Base-by-base conservation (phyloP, 2,113 vertebrate species). In the Nannobrachium achirus region DNA sequence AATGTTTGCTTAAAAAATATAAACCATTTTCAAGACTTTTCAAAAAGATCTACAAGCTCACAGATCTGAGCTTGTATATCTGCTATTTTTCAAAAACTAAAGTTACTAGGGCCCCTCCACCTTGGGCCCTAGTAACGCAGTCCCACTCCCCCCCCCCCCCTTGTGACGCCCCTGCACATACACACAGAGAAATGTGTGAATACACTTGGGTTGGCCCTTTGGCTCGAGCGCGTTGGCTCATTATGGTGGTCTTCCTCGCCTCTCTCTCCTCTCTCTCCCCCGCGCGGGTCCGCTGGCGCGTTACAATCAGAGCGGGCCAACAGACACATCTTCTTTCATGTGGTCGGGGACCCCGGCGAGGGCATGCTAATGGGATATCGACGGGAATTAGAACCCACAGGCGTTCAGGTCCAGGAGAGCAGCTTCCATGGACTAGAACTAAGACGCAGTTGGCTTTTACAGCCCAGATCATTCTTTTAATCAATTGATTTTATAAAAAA, bases 301-400 rank as follows among this genome's bases (percentile, higher is more conserved):
- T 88, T 77, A 85, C 85, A 91, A 90, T 80, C 86, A 77, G 73
- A 79, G 86, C 79, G 76, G 82, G 81, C 78, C 64, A 87, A 89
- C 84, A 71, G 75, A 78, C 88, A 84, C 86, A 71, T 91, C 89
- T 84, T 86, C 91, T 91, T 92, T 93, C 89, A 91, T 91, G 89
- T 88, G 72, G 78, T n/a, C 66, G 20, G 77, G 67, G 82, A 90
- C 85, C 85, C 25, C 75, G 57, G 82, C 89, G 86, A 89, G 81
- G 75, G 85, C 85, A 91, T 88, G 90, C 89, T 93, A 92, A 93
- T 91, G 83, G 90, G 85, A 92, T 90, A 91, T 89, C 80, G 89
- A 91, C 89, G 83, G 90, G 91, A n/a, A 92, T 93, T 91, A 90
- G 88, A 91, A 90, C 85, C 88, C 78, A 73, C 76, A n/a, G 84